These are phyloP conservation scores for Threskiornis aethiopicus DNA, from an alignment of 2,797 vertebrate genomes.

Conservation along the genomic window DNA sequence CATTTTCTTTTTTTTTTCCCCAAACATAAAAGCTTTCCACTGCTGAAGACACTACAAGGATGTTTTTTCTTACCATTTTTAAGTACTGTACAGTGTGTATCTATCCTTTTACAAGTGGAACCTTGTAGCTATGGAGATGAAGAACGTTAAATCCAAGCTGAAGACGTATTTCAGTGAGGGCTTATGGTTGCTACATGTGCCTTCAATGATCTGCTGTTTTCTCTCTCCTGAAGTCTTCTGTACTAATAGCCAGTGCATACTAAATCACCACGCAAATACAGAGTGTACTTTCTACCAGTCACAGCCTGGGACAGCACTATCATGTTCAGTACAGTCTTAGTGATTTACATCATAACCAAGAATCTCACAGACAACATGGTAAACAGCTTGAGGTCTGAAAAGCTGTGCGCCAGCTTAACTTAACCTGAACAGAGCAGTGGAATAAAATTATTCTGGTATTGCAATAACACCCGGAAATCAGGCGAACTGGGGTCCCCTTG, in stretches of 20 bases:
- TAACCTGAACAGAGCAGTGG: fast-evolving
- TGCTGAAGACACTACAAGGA: not conserved
- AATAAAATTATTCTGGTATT: not conserved
- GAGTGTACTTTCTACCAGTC: not conserved
- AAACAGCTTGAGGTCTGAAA: not conserved
- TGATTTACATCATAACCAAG: not conserved
- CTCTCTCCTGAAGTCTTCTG: not conserved
- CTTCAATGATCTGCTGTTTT: not conserved
- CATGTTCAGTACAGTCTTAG: fast-evolving
- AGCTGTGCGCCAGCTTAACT: not conserved
- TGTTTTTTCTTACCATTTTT: not conserved
- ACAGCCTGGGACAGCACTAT: not conserved
- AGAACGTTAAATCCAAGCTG: slow-evolving; percentile 47
- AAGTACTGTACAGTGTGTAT: not conserved
- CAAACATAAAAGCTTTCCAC: not conserved
- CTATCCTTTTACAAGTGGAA: slow-evolving; percentile 51
- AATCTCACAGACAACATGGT: not conserved
- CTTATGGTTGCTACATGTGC: not conserved
- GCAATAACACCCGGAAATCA: not conserved
- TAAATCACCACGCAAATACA: fast-evolving
- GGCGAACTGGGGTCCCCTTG: not conserved
- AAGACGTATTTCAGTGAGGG: slow-evolving; percentile 28
- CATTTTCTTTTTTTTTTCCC: not conserved
- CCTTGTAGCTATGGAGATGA: slow-evolving; percentile 72
- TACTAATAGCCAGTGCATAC: not conserved